A percentile compares a stretch with the other conserved stretches of the same genome.
These are phyloP conservation scores for Hydractinia echinata DNA, from an alignment of 30 jellyfish, hydroid and myxozoan genomes.

Conservation along the genomic window DNA sequence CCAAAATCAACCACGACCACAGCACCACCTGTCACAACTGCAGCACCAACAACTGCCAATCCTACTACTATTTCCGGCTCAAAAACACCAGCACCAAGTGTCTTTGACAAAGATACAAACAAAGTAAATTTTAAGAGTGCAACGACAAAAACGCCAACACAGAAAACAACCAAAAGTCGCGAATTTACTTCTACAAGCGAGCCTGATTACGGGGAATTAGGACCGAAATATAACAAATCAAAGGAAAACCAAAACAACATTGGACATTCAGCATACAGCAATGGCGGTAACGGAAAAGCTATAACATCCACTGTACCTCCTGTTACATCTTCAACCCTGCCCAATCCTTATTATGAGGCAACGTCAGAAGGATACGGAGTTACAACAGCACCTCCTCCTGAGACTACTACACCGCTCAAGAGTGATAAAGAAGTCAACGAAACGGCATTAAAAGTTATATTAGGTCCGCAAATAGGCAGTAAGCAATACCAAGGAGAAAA, in stretches of 20 bases:
- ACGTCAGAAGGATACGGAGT: not conserved
- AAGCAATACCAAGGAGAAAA: not conserved
- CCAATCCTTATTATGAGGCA: not conserved
- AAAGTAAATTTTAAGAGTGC: not conserved
- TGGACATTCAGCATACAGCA: not conserved
- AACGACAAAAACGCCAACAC: conserved; percentile 6
- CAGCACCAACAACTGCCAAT: not conserved
- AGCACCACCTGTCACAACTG: not conserved
- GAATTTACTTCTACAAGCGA: conserved; percentile 9
- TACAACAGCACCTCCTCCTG: not conserved
- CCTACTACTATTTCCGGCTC: not conserved
- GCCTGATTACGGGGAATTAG: not conserved
- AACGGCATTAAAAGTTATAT: conserved; percentile 11
- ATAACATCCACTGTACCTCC: not conserved
- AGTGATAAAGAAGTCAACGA: not conserved
- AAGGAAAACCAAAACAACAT: too few species aligned
- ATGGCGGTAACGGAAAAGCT: not conserved
- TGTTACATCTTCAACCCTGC: not conserved
- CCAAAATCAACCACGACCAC: not conserved
- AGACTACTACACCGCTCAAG: not conserved
- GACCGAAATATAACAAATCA: not conserved
- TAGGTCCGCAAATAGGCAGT: not conserved
- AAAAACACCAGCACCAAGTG: not conserved
- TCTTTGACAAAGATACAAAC: not conserved
- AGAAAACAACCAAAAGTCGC: not conserved